Evolutionary conservation across 2,888 invertebrate species (phyloP).

Genomic region (Zhuqinia jingwanae): DNA sequence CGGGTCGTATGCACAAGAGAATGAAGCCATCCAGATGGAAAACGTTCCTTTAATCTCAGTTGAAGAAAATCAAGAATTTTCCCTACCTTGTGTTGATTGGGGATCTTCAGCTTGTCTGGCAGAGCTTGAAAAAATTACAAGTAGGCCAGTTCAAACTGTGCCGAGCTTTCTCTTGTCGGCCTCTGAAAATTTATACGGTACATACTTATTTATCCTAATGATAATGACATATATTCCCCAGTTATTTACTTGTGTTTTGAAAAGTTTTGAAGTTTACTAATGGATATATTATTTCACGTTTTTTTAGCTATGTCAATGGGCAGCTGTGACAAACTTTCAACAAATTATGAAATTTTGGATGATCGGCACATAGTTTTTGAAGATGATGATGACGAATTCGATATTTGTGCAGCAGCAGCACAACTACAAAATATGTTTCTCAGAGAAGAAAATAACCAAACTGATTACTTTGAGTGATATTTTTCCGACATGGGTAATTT

Average conservation of each 20-base stretch:
- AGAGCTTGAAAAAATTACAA: slow-evolving; percentile 62
- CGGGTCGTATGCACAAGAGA: background rate
- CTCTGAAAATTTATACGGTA: slow-evolving; percentile 65
- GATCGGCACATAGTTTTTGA: slow-evolving; percentile 64
- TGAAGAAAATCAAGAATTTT: slow-evolving; percentile 42
- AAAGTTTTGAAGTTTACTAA: too few species aligned
- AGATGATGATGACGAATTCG: slow-evolving; percentile 51
- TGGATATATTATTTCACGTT: too few species aligned
- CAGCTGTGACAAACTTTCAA: slow-evolving; percentile 64
- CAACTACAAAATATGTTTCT: slow-evolving; percentile 55
- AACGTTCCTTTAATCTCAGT: slow-evolving; percentile 27
- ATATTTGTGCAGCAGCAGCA: slow-evolving; percentile 26
- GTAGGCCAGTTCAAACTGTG: slow-evolving; percentile 63
- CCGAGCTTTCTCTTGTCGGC: slow-evolving; percentile 64
- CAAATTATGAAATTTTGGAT: slow-evolving; percentile 62
- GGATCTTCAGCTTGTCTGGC: slow-evolving; percentile 67
- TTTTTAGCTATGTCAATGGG: slow-evolving; percentile 70
- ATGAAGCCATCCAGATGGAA: slow-evolving; percentile 12
- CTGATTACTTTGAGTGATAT: background rate
- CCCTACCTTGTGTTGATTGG: slow-evolving; percentile 56
- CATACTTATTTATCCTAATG: too few species aligned
- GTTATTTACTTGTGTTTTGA: too few species aligned
- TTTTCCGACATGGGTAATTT: background rate
- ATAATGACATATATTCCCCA: too few species aligned
- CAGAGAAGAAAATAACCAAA: slow-evolving; percentile 25